Base-by-base conservation (phyloP, 2,113 vertebrate species). In the Eurypyga helias region DNA sequence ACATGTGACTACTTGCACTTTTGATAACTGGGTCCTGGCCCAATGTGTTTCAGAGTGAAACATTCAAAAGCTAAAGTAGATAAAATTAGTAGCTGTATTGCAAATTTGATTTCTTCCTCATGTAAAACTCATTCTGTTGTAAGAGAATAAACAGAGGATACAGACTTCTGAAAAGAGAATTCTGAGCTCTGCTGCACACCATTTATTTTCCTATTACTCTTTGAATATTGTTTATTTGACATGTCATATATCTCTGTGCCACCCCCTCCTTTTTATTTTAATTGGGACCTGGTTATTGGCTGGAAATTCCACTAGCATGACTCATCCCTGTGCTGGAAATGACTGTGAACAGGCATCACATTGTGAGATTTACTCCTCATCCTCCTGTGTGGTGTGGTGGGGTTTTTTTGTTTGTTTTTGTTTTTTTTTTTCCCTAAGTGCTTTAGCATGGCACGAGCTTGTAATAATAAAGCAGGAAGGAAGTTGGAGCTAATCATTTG, bases 401-500 rank as follows among this genome's bases (percentile, higher is more conserved):
- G n/a, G n/a, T n/a, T n/a, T n/a, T n/a, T n/a, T n/a, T n/a, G n/a
- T n/a, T 41, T 41, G 41, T 41, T 41, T 41, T 41, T 41, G n/a
- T 41, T 41, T 41, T 8, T 34, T 29, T 48, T 52, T 36, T 34
- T 15, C 9, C 3, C n/a, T 43, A 81, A 93, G 69, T 93, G 54
- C 38, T 94, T 97, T 90, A 55, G 45, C 3, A 1, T 66, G 83
- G 76, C 91, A 94, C 9, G 10, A 83, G 91, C 71, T 92, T 96
- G 87, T 93, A 95, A 93, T 94, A 90, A 97, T 92, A 90, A 96
- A 89, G 76, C 92, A 41, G 85, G 91, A 94, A 94, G 96, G 95
- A 96, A 96, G 96, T 34, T 94, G 92, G 77, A 93, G 93, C 92
- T 94, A 95, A 95, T 97, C 4, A 90, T 96, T 96, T 87, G 87